phyloP scores from a whole-genome alignment of 2,888 invertebrate genomes.

The Drosophila merina region DNA sequence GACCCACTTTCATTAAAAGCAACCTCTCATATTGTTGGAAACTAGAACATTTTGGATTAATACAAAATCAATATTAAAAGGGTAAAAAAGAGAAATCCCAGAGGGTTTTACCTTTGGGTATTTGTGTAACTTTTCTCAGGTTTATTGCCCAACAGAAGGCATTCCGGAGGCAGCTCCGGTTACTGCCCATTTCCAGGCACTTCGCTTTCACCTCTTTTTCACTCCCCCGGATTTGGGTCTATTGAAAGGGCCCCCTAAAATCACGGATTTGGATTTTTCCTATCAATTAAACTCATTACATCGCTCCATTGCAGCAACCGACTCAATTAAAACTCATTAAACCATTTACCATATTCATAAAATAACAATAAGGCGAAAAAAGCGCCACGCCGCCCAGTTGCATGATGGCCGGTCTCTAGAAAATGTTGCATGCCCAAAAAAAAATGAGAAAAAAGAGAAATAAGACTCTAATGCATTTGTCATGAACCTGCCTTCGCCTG shows the following conservation, averaged over 20 bases:
- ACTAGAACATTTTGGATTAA: neutral
- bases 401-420: conserved; percentile 28
- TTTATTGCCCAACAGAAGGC: conserved; percentile 30
- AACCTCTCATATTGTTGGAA: neutral
- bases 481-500: conserved; percentile 70
- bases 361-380: conserved; percentile 63
- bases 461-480: conserved; percentile 70
- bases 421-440: conserved; percentile 32
- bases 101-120: conserved; percentile 15
- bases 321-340: conserved; percentile 78
- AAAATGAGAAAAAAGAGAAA: neutral
- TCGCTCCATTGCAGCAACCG: conserved; percentile 25
- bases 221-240: conserved; percentile 37
- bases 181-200: conserved; percentile 36
- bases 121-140: neutral
- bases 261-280: conserved; percentile 36
- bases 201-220: conserved; percentile 61
- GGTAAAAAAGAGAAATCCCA: conserved; percentile 19
- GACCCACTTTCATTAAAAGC: neutral
- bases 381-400: conserved; percentile 53
- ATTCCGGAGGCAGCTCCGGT: conserved; percentile 48
- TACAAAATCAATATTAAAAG: neutral
- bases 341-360: conserved; percentile 76
- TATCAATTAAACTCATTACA: conserved; percentile 77
- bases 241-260: conserved; percentile 42